Evolutionary conservation across 2,797 vertebrate species (phyloP).

Genomic region (Echeneis naucrates): DNA sequence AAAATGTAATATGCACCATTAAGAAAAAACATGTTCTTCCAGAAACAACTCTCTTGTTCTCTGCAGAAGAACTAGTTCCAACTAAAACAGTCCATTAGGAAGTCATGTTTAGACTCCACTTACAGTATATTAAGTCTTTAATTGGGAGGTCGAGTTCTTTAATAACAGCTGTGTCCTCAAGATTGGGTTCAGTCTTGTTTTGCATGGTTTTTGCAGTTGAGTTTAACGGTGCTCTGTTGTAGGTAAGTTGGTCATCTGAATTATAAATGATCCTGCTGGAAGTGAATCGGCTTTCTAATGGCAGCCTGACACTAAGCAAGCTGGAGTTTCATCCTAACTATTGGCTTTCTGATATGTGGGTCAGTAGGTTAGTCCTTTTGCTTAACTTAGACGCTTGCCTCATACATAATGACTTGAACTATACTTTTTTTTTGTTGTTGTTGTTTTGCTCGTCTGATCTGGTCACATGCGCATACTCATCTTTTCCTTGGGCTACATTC

Average conservation of each 20-base stretch:
- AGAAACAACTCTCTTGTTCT: neutral
- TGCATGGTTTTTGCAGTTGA: slow-evolving; percentile 5
- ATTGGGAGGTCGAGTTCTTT: slow-evolving; percentile 1
- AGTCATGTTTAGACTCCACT: neutral
- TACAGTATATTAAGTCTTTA: neutral
- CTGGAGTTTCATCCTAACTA: slow-evolving; percentile 28
- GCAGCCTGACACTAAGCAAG: slow-evolving; percentile 15
- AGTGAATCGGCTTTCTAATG: slow-evolving; percentile 40
- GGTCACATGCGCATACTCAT: slow-evolving; percentile 24
- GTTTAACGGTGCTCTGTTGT: no score
- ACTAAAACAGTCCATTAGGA: neutral
- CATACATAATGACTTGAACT: slow-evolving; percentile 33
- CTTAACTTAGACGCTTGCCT: slow-evolving; percentile 47
- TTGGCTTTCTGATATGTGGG: slow-evolving; percentile 70
- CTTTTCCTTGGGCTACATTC: slow-evolving; percentile 3
- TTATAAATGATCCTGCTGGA: slow-evolving; percentile 47
- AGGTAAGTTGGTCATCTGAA: slow-evolving; percentile 43
- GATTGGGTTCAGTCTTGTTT: neutral
- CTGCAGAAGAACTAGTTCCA: neutral
- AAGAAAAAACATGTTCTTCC: neutral
- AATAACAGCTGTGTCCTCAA: neutral
- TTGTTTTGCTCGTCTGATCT: slow-evolving; percentile 50
- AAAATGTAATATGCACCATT: neutral
- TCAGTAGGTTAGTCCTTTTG: slow-evolving; percentile 75
- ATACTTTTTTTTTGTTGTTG: no score